Conservation (phyloP, 2,888 invertebrate genomes). For the Temnothorax ravouxi region DNA sequence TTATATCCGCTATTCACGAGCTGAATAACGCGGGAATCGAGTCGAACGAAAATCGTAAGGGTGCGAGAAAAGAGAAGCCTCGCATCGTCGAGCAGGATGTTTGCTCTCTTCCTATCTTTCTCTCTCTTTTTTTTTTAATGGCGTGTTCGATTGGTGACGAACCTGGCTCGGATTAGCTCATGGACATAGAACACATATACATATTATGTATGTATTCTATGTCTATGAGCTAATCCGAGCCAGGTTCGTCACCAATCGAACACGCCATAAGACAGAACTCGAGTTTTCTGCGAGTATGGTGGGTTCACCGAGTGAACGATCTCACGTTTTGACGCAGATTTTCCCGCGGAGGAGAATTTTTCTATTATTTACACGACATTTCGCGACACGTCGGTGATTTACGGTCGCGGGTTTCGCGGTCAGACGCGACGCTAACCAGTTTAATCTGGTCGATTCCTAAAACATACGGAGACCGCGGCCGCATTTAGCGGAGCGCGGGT, state of each 20-base stretch:
- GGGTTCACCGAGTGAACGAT: neutral
- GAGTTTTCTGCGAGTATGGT: neutral
- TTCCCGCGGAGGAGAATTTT: neutral
- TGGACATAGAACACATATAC: neutral
- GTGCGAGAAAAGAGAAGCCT: neutral
- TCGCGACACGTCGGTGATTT: neutral
- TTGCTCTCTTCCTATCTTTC: neutral
- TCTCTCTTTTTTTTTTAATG: neutral
- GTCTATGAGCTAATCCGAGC: no score
- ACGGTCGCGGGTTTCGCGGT: constrained; percentile 13
- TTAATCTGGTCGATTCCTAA: constrained; percentile 7
- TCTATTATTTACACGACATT: neutral
- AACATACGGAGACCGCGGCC: neutral
- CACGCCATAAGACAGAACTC: no score
- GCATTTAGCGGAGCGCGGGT: neutral
- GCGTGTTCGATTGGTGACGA: no score
- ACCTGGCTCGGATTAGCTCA: no score
- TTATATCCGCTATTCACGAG: neutral
- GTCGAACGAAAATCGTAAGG: neutral
- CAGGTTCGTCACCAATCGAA: no score
- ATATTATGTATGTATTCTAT: no score
- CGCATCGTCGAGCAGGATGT: neutral
- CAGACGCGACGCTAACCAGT: constrained; percentile 16
- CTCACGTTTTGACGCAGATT: neutral
- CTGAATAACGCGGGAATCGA: neutral